Evolutionary conservation across 1,140 invertebrate genomes (phyloP).

Genomic region (Nephotettix cincticeps): DNA sequence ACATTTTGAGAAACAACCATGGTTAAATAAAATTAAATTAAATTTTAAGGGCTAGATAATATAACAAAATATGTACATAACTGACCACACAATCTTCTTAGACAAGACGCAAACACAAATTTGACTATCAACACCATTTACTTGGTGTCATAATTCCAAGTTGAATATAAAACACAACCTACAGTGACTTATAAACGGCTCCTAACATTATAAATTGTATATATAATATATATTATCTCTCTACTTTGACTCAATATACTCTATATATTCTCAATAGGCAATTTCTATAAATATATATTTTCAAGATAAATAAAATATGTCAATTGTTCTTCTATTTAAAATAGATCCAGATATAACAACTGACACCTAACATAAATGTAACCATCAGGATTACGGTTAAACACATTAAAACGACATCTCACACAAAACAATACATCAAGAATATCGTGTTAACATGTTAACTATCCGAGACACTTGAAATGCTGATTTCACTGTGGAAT

Average conservation of each 20-base stretch:
- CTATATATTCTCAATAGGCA: constrained; percentile 20
- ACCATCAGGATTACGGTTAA: not conserved
- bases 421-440: not conserved
- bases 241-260: constrained; percentile 15
- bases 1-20: too few species aligned
- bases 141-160: constrained; percentile 14
- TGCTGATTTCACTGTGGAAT: constrained; percentile 6
- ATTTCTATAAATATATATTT: constrained; percentile 27
- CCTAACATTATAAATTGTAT: constrained; percentile 12
- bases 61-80: constrained; percentile 1
- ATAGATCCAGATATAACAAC: constrained; percentile 16
- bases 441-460: constrained; percentile 21
- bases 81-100: constrained; percentile 5
- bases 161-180: constrained; percentile 28
- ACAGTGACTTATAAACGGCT: constrained; percentile 24
- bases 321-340: constrained; percentile 6
- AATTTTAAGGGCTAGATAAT: not conserved
- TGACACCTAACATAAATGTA: constrained; percentile 6
- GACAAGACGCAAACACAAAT: not conserved
- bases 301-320: not conserved
- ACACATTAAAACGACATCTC: constrained; percentile 16
- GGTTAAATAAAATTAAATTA: too few species aligned
- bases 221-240: constrained; percentile 14
- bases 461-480: not conserved
- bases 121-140: constrained; percentile 18